phyloP scores from a whole-genome alignment of 1,140 invertebrate species.

The Acromyrmex heyeri region DNA sequence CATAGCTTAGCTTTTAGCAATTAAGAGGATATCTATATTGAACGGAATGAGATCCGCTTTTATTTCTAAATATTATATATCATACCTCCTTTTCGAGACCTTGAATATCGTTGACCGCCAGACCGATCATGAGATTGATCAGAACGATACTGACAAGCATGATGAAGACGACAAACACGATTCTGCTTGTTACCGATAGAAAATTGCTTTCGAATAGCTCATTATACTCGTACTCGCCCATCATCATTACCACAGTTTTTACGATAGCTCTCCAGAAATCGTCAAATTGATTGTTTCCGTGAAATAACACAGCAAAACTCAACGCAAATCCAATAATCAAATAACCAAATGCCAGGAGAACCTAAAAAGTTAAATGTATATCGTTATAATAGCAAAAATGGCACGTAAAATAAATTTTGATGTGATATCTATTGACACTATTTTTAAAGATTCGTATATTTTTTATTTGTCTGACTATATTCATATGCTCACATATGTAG shows the following conservation, averaged over 20 bases:
- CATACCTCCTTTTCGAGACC: constrained; percentile 85
- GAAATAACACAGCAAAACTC: constrained; percentile 87
- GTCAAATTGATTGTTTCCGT: constrained; percentile 83
- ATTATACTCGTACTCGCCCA: constrained; percentile 88
- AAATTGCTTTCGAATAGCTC: constrained; percentile 75
- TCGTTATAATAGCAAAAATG: constrained; percentile 75
- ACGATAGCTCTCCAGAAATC: constrained; percentile 82
- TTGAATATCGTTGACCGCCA: constrained; percentile 89
- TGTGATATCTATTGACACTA: constrained; percentile 52
- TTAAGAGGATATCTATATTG: background rate
- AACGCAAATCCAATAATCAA: constrained; percentile 88
- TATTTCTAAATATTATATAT: constrained; percentile 61
- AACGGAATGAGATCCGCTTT: background rate
- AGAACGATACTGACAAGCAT: constrained; percentile 89
- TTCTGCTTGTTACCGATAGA: constrained; percentile 82
- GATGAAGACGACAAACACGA: constrained; percentile 88
- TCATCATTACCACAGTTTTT: constrained; percentile 88
- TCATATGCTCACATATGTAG: background rate
- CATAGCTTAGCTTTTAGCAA: background rate
- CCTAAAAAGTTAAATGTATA: constrained; percentile 78
- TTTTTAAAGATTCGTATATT: background rate
- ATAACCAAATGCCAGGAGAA: constrained; percentile 86
- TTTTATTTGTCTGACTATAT: background rate
- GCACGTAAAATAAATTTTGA: constrained; percentile 37
- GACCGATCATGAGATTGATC: constrained; percentile 86